phyloP scores from a whole-genome alignment of 2,888 invertebrate species.

The Cordilura impudica region DNA sequence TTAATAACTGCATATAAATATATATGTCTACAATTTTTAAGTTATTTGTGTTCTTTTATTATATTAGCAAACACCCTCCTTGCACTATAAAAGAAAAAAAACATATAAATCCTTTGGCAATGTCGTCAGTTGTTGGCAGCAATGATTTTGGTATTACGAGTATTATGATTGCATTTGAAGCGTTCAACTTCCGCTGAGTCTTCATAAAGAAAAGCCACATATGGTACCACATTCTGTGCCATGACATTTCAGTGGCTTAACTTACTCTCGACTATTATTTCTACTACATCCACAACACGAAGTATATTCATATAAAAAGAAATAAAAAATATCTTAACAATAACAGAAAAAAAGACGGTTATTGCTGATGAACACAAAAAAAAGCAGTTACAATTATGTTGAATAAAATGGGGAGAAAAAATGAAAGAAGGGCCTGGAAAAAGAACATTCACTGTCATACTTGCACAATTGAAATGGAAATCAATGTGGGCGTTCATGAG shows the following conservation, averaged over 20 bases:
- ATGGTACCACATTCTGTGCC: slow-evolving; percentile 69
- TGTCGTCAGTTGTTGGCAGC: slow-evolving; percentile 55
- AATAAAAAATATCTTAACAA: slow-evolving; percentile 32
- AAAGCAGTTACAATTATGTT: slow-evolving; percentile 19
- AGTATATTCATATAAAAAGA: slow-evolving; percentile 38
- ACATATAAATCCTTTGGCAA: slow-evolving; percentile 54
- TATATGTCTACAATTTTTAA: not conserved
- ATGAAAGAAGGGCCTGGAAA: slow-evolving; percentile 16
- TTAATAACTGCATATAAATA: not conserved
- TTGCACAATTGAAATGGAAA: slow-evolving; percentile 73
- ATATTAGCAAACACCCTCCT: slow-evolving; percentile 3
- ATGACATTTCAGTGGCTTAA: slow-evolving; percentile 48
- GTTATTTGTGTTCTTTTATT: not conserved
- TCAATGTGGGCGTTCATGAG: slow-evolving; percentile 76
- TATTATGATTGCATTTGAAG: slow-evolving; percentile 62
- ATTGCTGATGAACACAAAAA: slow-evolving; percentile 53
- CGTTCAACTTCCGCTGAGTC: slow-evolving; percentile 62
- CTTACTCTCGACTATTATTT: not conserved
- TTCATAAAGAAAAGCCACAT: slow-evolving; percentile 72
- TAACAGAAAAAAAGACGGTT: slow-evolving; percentile 40
- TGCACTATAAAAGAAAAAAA: not conserved
- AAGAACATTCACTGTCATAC: not conserved
- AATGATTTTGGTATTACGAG: slow-evolving; percentile 60
- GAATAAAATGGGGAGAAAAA: not conserved
- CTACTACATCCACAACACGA: not conserved